Evolutionary conservation across 2,797 vertebrate genomes (phyloP).

Genomic region (Mus caroli): DNA sequence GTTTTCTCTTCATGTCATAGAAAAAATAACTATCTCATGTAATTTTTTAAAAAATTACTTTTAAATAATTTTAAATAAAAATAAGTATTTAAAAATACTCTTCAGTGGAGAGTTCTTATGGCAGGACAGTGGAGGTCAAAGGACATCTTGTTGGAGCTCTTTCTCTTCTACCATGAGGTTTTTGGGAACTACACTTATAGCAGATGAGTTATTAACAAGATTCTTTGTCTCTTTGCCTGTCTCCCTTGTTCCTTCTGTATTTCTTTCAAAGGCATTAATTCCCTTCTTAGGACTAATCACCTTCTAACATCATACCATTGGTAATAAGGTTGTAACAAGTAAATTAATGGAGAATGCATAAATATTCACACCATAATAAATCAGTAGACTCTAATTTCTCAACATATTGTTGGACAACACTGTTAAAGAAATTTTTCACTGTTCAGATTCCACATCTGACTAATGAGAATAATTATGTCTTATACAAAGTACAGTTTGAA

Average conservation of each 20-base stretch:
- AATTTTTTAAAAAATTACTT: not conserved
- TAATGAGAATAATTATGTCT: not conserved
- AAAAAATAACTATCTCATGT: no score
- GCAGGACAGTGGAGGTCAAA: not conserved
- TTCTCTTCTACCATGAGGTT: not conserved
- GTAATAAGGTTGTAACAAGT: not conserved
- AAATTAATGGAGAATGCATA: not conserved
- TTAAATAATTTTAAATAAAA: no score
- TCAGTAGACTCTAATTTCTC: not conserved
- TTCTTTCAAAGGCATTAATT: not conserved
- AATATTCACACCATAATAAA: not conserved
- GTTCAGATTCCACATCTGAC: not conserved
- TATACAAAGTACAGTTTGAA: slow-evolving; percentile 9
- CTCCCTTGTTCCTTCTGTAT: not conserved
- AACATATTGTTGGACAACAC: not conserved
- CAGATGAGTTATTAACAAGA: not conserved
- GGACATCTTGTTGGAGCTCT: not conserved
- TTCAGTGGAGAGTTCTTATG: not conserved
- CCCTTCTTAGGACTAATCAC: not conserved
- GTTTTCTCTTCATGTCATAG: not conserved
- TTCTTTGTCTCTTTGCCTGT: not conserved
- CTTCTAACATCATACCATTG: not conserved
- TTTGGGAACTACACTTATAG: not conserved
- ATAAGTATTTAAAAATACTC: no score
- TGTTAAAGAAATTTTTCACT: not conserved